Evolutionary conservation across 2,888 invertebrate genomes (phyloP).

Genomic region (Brenthis ino): DNA sequence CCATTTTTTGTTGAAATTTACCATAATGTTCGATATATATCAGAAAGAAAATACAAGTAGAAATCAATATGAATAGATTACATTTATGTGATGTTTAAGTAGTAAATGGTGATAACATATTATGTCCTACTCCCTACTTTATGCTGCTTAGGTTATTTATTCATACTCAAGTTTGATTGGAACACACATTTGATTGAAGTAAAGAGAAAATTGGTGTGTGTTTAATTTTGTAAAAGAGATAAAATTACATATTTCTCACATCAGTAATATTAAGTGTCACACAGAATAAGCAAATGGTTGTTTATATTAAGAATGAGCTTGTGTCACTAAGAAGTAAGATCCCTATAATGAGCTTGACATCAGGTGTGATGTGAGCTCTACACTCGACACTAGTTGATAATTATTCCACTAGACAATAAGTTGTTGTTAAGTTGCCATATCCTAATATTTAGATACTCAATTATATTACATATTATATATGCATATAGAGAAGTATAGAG

Average conservation of each 20-base stretch:
- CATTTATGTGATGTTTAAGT: neutral
- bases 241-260: no score
- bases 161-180: neutral
- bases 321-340: neutral
- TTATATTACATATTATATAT: constrained; percentile 69
- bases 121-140: neutral
- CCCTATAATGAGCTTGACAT: constrained; percentile 10
- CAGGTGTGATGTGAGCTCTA: constrained; percentile 11
- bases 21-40: constrained; percentile 5
- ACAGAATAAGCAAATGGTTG: constrained; percentile 13
- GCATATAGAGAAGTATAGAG: constrained; percentile 71
- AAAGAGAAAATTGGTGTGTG: no score
- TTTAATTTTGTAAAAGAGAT: no score
- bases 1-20: neutral
- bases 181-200: no score
- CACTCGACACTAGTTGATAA: constrained; percentile 38
- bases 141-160: constrained; percentile 4
- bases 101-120: neutral
- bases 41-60: neutral
- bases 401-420: constrained; percentile 81
- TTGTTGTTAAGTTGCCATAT: constrained; percentile 80
- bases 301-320: constrained; percentile 19
- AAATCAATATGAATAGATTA: neutral
- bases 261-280: neutral
- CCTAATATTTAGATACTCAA: constrained; percentile 80